phyloP scores from a whole-genome alignment of 30 jellyfish, hydroid and myxozoan genomes.

The Cassiopea andromeda region DNA sequence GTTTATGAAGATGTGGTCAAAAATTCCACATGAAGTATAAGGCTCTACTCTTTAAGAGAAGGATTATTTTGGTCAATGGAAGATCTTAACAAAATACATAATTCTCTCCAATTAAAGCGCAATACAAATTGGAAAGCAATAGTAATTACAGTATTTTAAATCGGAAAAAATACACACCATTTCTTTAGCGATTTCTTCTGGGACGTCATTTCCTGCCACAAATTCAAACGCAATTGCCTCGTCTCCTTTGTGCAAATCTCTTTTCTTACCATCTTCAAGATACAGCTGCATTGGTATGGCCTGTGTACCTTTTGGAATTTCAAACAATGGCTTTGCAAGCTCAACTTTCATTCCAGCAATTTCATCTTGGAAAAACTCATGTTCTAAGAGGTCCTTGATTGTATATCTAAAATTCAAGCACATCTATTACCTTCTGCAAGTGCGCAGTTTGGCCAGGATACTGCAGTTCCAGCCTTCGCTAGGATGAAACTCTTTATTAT shows the following conservation, averaged over 20 bases:
- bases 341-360: conserved; percentile 86
- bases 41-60: too few species aligned
- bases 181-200: conserved; percentile 92
- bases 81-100: neutral
- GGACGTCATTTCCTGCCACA: conserved; percentile 92
- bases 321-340: conserved; percentile 87
- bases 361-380: conserved; percentile 87
- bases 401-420: conserved; percentile 69
- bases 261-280: conserved; percentile 73
- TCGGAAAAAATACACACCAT: conserved; percentile 88
- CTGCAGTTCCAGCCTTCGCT: too few species aligned
- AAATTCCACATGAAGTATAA: neutral
- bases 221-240: conserved; percentile 97
- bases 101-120: neutral
- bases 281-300: conserved; percentile 92
- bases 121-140: neutral
- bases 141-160: too few species aligned
- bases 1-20: neutral
- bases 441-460: too few species aligned
- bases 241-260: conserved; percentile 97
- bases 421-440: neutral
- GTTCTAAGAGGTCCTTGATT: conserved; percentile 83
- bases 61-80: neutral
- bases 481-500: too few species aligned
- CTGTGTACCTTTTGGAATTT: conserved; percentile 81